These are phyloP conservation scores for Tetrapedia diversipes DNA, from an alignment of 2,888 invertebrate species.

Conservation along the genomic window DNA sequence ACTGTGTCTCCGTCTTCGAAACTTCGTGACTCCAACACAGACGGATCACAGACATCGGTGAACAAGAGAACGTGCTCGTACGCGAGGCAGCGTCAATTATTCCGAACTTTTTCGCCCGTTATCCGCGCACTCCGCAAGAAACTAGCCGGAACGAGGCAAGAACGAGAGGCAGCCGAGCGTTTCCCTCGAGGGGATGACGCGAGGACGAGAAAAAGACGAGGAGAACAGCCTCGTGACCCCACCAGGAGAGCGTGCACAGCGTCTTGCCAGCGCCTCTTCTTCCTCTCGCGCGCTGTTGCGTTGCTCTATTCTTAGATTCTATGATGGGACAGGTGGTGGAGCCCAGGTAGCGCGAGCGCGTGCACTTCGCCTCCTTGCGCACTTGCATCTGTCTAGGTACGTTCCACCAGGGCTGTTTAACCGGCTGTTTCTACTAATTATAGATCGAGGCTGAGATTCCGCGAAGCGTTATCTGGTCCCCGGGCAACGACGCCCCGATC, in stretches of 20 bases:
- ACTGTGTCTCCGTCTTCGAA: no score
- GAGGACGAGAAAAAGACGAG: constrained; percentile 56
- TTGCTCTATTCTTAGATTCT: constrained; percentile 80
- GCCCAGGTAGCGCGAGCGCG: constrained; percentile 56
- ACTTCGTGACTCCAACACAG: no score
- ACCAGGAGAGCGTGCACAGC: constrained; percentile 54
- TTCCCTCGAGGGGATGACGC: constrained; percentile 49
- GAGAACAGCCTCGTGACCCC: constrained; percentile 58
- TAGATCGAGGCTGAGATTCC: constrained; percentile 27
- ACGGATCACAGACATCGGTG: no score
- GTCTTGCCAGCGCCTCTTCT: constrained; percentile 63
- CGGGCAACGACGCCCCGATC: not conserved
- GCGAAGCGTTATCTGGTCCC: constrained; percentile 18
- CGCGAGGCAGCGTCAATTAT: constrained; percentile 71
- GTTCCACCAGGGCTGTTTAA: constrained; percentile 30
- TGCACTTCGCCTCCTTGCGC: constrained; percentile 43
- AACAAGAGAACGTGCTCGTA: no score
- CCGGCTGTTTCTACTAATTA: constrained; percentile 62
- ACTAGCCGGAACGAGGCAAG: constrained; percentile 16
- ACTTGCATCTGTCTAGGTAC: constrained; percentile 59
- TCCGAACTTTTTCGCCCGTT: constrained; percentile 73
- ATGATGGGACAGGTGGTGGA: constrained; percentile 79
- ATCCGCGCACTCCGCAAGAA: constrained; percentile 57
- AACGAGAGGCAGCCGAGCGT: constrained; percentile 37
- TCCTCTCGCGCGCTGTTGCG: constrained; percentile 61